Conservation (phyloP, 1,140 invertebrate species). For the Ostrea edulis region DNA sequence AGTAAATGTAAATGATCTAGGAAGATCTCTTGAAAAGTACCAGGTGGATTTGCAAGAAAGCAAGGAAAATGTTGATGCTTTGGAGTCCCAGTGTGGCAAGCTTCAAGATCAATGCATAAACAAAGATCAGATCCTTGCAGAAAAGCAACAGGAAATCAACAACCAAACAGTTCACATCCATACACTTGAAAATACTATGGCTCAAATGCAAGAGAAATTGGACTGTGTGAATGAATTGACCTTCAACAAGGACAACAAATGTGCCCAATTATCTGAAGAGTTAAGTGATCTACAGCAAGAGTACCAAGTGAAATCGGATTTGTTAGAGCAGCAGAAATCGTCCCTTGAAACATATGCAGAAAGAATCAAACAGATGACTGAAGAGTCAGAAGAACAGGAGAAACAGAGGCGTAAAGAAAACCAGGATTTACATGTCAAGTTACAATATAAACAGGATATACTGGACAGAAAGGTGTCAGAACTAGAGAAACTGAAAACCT, state of each 20-base stretch:
- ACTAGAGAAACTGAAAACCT: constrained; percentile 44
- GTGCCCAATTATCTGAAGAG: constrained; percentile 50
- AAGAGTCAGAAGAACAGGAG: constrained; percentile 33
- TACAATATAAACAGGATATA: constrained; percentile 55
- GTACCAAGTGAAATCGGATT: neutral
- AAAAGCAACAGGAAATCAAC: constrained; percentile 26
- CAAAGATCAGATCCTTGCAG: neutral
- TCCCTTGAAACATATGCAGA: constrained; percentile 42
- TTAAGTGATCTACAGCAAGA: constrained; percentile 37
- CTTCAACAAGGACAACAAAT: constrained; percentile 47
- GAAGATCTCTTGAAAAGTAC: constrained; percentile 23
- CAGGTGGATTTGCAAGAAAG: constrained; percentile 37
- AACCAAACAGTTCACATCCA: constrained; percentile 36
- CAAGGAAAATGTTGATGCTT: constrained; percentile 34
- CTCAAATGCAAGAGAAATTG: constrained; percentile 24
- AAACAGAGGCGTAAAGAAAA: constrained; percentile 43
- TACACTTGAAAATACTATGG: constrained; percentile 46
- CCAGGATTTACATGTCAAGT: constrained; percentile 48
- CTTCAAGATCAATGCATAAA: constrained; percentile 48
- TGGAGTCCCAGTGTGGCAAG: constrained; percentile 46
- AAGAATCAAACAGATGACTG: constrained; percentile 37
- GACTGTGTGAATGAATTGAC: constrained; percentile 11
- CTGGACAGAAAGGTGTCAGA: constrained; percentile 47
- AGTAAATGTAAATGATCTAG: constrained; percentile 41
- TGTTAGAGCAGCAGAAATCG: neutral